Evolutionary conservation across 2,888 invertebrate species (phyloP).

Genomic region (Rambutsinella grinnellia): DNA sequence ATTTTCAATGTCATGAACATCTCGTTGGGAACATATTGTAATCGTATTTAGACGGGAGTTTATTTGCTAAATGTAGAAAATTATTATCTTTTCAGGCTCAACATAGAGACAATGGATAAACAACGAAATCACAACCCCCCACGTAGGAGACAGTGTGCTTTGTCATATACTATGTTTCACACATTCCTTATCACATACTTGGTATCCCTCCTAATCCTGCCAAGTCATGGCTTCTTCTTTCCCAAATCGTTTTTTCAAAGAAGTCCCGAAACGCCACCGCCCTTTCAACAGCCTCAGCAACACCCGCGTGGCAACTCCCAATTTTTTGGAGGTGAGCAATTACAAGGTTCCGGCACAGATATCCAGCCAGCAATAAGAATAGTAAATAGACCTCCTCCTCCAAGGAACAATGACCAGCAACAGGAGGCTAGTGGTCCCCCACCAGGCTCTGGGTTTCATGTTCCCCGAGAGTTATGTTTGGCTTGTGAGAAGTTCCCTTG

Average conservation of each 20-base stretch:
- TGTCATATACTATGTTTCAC: background rate
- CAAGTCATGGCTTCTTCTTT: constrained; percentile 56
- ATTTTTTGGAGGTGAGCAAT: constrained; percentile 19
- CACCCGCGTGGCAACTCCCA: constrained; percentile 23
- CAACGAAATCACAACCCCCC: too few relatives aligned
- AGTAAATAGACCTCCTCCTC: constrained; percentile 38
- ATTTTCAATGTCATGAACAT: too few relatives aligned
- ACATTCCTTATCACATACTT: background rate
- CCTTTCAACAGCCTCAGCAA: constrained; percentile 18
- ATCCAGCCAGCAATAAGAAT: constrained; percentile 50
- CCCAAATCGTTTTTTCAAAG: constrained; percentile 59
- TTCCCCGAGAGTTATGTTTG: constrained; percentile 63
- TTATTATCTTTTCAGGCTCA: too few relatives aligned
- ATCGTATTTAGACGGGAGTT: too few relatives aligned
- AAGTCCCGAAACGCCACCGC: constrained; percentile 19
- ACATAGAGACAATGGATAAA: too few relatives aligned
- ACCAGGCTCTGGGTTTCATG: constrained; percentile 58
- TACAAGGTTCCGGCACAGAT: constrained; percentile 38
- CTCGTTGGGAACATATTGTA: too few relatives aligned
- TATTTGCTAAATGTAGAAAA: too few relatives aligned
- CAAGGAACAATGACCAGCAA: constrained; percentile 34
- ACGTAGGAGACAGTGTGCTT: too few relatives aligned
- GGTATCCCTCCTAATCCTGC: constrained; percentile 13
- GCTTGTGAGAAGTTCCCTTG: constrained; percentile 66
- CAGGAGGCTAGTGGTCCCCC: constrained; percentile 26